A percentile compares a stretch with the other conserved stretches of the same genome.
phyloP scores from a whole-genome alignment of 2,888 invertebrate species.

The Dynastes tityus region DNA sequence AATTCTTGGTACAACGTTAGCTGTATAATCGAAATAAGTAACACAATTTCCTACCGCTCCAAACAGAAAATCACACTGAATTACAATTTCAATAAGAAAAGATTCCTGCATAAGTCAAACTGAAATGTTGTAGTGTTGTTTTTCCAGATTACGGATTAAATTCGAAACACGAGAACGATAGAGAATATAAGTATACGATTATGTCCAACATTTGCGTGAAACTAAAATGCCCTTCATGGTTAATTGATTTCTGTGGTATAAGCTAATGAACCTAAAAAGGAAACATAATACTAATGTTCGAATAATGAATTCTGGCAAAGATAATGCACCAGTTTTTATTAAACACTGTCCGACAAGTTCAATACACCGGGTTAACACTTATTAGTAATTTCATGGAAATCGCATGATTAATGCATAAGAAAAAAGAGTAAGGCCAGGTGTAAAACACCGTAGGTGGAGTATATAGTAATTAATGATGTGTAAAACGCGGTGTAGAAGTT shows the following conservation, averaged over 20 bases:
- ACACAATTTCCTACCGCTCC: too few species aligned
- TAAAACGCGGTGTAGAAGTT: background rate
- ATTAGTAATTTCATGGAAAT: slow-evolving; percentile 37
- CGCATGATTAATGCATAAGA: slow-evolving; percentile 26
- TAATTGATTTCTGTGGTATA: slow-evolving; percentile 50
- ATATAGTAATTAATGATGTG: slow-evolving; percentile 7
- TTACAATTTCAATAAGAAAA: too few species aligned
- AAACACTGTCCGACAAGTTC: slow-evolving; percentile 10
- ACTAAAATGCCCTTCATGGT: slow-evolving; percentile 54
- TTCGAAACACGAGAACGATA: background rate
- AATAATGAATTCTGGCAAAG: slow-evolving; percentile 44
- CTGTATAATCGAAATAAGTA: too few species aligned
- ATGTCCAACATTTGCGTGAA: slow-evolving; percentile 46
- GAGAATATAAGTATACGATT: slow-evolving; percentile 12
- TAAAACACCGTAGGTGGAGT: background rate
- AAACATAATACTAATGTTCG: slow-evolving; percentile 45
- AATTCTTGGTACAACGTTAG: too few species aligned
- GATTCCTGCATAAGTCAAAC: background rate
- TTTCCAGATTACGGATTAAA: background rate
- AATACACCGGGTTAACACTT: slow-evolving; percentile 37
- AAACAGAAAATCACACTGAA: too few species aligned
- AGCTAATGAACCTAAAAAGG: slow-evolving; percentile 51
- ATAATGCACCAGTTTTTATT: slow-evolving; percentile 45
- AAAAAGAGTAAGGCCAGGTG: slow-evolving; percentile 6
- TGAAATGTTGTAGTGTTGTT: background rate